Conservation (phyloP, 2,888 invertebrate genomes). For the Tetranychus truncatus region DNA sequence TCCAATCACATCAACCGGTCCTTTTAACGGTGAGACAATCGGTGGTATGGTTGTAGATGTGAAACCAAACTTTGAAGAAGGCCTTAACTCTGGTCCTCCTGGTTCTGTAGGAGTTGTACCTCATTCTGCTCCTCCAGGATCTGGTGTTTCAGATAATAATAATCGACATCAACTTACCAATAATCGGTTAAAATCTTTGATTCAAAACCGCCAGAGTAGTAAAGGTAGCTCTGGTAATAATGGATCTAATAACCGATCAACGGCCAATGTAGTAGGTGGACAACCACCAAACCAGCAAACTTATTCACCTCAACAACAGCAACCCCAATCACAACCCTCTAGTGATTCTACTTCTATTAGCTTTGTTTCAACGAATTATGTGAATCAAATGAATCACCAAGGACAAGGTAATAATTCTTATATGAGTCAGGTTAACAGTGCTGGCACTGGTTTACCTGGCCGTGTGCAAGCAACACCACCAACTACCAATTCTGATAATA, state of each 20-base stretch:
- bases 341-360: not conserved
- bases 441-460: not conserved
- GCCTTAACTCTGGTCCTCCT: not conserved
- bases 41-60: not conserved
- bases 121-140: not conserved
- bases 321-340: not conserved
- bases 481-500: not conserved
- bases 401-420: not conserved
- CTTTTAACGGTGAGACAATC: not conserved
- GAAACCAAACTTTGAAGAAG: not conserved
- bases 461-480: not conserved
- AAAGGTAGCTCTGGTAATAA: constrained; percentile 18
- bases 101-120: not conserved
- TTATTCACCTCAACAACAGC: constrained; percentile 7
- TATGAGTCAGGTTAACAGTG: not conserved
- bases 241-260: constrained; percentile 8
- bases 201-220: constrained; percentile 27
- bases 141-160: not conserved
- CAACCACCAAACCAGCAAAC: constrained; percentile 1
- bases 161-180: constrained; percentile 27
- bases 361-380: not conserved
- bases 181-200: constrained; percentile 26
- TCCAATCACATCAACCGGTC: not conserved
- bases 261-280: not conserved
- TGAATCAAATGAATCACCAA: not conserved